Evolutionary conservation across 2,797 vertebrate species (phyloP), one percentile per base, ranked within the genome.

Genomic region (Enteromius paludinosus): DNA sequence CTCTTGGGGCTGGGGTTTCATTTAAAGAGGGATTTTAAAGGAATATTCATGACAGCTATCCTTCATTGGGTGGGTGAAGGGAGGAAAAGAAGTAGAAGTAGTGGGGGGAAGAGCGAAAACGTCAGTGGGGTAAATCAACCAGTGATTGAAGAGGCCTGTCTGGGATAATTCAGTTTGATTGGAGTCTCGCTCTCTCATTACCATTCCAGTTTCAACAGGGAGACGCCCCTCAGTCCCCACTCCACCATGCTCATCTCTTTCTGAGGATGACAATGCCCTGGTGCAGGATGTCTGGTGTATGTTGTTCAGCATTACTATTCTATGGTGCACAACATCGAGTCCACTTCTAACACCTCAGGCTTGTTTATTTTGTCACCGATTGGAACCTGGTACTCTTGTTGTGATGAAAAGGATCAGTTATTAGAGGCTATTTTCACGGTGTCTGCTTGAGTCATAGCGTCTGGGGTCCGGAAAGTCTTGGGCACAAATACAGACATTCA

Each of bases 141-240:
- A 87, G 91, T 96, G 95, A 96, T 93, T 96, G 94, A 94, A 96
- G 95, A 95, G 93, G 92, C 90, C 93, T 92, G 91, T 88, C 89
- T 87, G 81, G 91, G 93, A 95, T 96, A 92, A 96, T 96, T 96
- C 94, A 89, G 90, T 95, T 93, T 96, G 95, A 97, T 97, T 97
- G 93, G 94, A 93, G 89, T 93, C 92, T 91, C 86, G 89, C 87
- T 87, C 92, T 91, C 92, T 94, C 92, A 94, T 95, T 95, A 94
- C 92, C 90, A 85, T 83, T 83, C 86, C 74, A 75, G 78, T 80
- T 77, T 85, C 83, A 83, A 85, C 86, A 86, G 59, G 33, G 82
- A 83, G 77, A 81, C 71, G 35, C 92, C 91, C 90, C 89, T 92
- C 90, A 90, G 90, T 87, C 82, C 90, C 89, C 90, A 91, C 90